These are phyloP conservation scores for Trachelus iudaicus DNA, from an alignment of 2,888 invertebrate genomes.

Conservation along the genomic window DNA sequence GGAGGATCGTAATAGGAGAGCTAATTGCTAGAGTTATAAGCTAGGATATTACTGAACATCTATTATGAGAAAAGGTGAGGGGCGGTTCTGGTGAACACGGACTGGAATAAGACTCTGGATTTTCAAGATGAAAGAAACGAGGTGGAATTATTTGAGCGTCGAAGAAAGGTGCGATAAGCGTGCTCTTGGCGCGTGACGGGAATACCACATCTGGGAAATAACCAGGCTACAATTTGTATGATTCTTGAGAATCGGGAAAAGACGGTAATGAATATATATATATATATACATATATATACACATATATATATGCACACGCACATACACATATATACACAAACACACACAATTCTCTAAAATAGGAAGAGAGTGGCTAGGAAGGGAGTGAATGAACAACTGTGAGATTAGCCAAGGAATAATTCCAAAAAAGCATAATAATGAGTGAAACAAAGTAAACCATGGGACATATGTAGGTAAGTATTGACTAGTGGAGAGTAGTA, in stretches of 20 bases:
- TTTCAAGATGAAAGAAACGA: neutral
- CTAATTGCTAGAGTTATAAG: neutral
- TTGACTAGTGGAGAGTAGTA: neutral
- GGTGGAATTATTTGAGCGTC: neutral
- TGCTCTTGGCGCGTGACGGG: neutral
- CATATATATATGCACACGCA: too few relatives aligned
- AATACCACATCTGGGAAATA: neutral
- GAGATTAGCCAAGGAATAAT: neutral
- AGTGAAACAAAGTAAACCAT: neutral
- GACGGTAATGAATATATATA: neutral
- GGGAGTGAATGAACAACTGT: neutral
- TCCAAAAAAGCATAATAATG: neutral
- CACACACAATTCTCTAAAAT: neutral
- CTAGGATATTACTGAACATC: neutral
- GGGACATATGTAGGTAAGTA: neutral
- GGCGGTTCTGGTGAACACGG: constrained; percentile 16
- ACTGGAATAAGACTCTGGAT: neutral
- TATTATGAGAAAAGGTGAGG: constrained; percentile 9
- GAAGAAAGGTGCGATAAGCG: neutral
- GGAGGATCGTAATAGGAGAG: neutral
- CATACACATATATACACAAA: too few relatives aligned
- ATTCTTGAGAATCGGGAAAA: neutral
- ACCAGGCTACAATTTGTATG: neutral
- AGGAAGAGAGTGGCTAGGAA: neutral
- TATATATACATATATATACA: too few relatives aligned